Conservation (phyloP, 1,140 invertebrate genomes). For the Phymastichus coffea region DNA sequence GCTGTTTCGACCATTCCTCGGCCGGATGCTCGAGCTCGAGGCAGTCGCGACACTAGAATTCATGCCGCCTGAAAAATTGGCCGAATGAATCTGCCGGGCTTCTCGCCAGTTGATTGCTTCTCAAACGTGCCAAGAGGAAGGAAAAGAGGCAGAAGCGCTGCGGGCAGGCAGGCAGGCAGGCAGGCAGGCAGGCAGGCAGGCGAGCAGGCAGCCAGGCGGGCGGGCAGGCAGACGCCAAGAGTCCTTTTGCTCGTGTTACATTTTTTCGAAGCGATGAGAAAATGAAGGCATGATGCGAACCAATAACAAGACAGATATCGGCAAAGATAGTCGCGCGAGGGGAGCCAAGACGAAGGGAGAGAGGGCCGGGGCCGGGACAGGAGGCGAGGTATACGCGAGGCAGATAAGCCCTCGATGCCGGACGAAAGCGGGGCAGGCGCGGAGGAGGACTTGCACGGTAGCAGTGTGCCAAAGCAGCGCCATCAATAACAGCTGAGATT, state of each 20-base stretch:
- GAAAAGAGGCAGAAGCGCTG: no score
- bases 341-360: conserved; percentile 27
- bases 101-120: no score
- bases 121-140: no score
- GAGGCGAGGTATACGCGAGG: no score
- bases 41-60: no score
- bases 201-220: neutral
- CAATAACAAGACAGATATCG: conserved; percentile 10
- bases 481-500: conserved; percentile 56
- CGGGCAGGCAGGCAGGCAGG: no score
- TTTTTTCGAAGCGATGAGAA: conserved; percentile 13
- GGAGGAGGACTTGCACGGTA: conserved; percentile 46
- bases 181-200: no score
- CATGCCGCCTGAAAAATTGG: no score
- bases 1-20: no score
- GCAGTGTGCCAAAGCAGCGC: conserved; percentile 55
- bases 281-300: conserved; percentile 21
- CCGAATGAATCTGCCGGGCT: no score
- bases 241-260: conserved; percentile 2
- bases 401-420: neutral
- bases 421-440: conserved; percentile 19
- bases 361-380: conserved; percentile 28
- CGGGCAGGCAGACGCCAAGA: no score
- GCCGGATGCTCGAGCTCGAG: no score
- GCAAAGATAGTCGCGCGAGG: conserved; percentile 15